These are phyloP conservation scores for Ifrita kowaldi DNA, from an alignment of 2,113 vertebrate species.

Conservation along the genomic window DNA sequence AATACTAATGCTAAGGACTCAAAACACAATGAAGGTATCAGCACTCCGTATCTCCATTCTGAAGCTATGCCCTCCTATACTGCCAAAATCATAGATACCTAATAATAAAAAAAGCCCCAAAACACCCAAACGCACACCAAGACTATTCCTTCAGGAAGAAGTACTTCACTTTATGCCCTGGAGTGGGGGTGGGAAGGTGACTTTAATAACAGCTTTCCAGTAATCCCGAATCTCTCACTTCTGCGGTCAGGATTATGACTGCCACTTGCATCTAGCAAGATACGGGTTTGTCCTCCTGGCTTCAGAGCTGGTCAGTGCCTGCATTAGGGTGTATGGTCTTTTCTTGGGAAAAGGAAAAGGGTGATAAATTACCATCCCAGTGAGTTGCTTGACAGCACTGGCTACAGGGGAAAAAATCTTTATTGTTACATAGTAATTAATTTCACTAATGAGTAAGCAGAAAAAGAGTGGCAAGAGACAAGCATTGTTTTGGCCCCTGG, in stretches of 20 bases:
- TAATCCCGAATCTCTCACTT: not conserved
- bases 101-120: not conserved
- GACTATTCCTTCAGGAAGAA: not conserved
- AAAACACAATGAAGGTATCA: not conserved
- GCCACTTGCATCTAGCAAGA: not conserved
- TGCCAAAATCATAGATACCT: not conserved
- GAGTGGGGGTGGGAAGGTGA: accelerated
- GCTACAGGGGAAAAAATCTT: not conserved
- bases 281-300: not conserved
- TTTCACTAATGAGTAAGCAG: not conserved
- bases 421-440: not conserved
- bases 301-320: not conserved
- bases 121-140: not conserved
- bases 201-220: not conserved
- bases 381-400: not conserved
- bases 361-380: not conserved
- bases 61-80: not conserved
- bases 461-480: not conserved
- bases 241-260: not conserved
- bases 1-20: not conserved
- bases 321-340: not conserved
- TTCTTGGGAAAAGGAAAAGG: not conserved
- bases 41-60: not conserved
- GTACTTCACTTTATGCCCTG: not conserved
- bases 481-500: not conserved